phyloP scores from a whole-genome alignment of 2,113 vertebrate species.

The Paramisgurnus dabryanus region DNA sequence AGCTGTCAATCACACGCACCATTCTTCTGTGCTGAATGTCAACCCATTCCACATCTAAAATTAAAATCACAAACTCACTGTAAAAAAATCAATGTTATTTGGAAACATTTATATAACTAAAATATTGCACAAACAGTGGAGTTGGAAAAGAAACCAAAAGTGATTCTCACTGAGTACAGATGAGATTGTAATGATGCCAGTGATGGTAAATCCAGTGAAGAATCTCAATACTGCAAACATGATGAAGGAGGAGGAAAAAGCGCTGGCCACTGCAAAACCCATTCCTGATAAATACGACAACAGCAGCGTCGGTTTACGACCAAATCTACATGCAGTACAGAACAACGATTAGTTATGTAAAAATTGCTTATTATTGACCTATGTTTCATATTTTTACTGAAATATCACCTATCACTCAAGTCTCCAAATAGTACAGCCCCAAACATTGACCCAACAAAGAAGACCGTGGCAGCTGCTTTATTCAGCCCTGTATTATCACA shows the following conservation, averaged over 20 bases:
- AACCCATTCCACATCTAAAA: conserved; percentile 77
- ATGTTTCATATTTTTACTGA: not conserved
- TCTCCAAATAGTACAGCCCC: conserved; percentile 80
- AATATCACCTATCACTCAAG: conserved; percentile 68
- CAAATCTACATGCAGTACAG: conserved; percentile 60
- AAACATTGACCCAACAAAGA: conserved; percentile 82
- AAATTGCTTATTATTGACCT: no score
- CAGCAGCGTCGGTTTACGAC: conserved; percentile 69
- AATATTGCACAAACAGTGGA: not conserved
- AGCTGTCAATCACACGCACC: conserved; percentile 68
- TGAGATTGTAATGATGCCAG: conserved; percentile 70
- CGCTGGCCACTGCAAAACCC: conserved; percentile 67
- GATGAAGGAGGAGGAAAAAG: conserved; percentile 68
- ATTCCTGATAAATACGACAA: conserved; percentile 67
- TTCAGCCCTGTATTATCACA: conserved; percentile 77
- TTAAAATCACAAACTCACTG: not conserved
- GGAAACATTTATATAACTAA: not conserved
- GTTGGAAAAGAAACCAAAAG: not conserved
- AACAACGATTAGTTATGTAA: no score
- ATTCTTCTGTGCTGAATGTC: conserved; percentile 73
- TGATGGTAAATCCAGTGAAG: conserved; percentile 73
- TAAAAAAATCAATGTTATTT: not conserved
- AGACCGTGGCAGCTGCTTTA: conserved; percentile 78
- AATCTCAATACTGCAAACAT: conserved; percentile 75
- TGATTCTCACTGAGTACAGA: conserved; percentile 67